Evolutionary conservation across 2,113 vertebrate genomes (phyloP), one percentile per base, ranked within the genome.

Genomic region (Trinectes maculatus): DNA sequence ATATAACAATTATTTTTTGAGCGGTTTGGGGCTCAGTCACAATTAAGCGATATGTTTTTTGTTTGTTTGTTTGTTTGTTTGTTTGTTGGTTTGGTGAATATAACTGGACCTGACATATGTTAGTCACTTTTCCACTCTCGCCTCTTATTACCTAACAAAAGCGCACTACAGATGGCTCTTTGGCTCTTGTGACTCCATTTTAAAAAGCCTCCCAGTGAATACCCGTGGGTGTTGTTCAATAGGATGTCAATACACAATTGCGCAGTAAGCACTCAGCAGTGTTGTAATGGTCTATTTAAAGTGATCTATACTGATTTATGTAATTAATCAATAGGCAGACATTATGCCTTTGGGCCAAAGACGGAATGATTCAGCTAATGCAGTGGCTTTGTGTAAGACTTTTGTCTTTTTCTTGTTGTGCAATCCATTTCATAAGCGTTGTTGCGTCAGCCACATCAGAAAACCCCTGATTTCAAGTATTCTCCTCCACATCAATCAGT

Each of bases 391-490:
- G 33, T 71, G 33, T 1, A 5, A 18, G 33, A 42, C 21, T 3
- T 34, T 44, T 24, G 18, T 43, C n/a, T n/a, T 43, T 4, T 18
- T 53, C 12, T 60, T 47, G 18, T 51, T 69, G 58, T 19, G 2
- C 25, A 22, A 19, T 39, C 19, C 6, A 1, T 56, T 74, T 61
- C 31, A 12, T 46, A 52, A 52, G 31, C 31, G 8, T 63, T 48
- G 37, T 73, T 69, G 61, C 43, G 9, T 16, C n/a, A 66, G 16
- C 18, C 51, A 47, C 18, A 68, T 31, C 53, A 39, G 36, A 76
- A 70, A 56, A 70, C 44, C 56, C 24, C 55, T 49, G 40, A 82
- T 81, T 83, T 82, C 6, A 74, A 77, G 62, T 25, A 2, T 49
- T 46, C 40, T 64, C 37, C 58, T 57, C 29, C n/a, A 61, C 42